Evolutionary conservation across 2,113 vertebrate genomes (phyloP).

Genomic region (Cranoglanis bouderius): DNA sequence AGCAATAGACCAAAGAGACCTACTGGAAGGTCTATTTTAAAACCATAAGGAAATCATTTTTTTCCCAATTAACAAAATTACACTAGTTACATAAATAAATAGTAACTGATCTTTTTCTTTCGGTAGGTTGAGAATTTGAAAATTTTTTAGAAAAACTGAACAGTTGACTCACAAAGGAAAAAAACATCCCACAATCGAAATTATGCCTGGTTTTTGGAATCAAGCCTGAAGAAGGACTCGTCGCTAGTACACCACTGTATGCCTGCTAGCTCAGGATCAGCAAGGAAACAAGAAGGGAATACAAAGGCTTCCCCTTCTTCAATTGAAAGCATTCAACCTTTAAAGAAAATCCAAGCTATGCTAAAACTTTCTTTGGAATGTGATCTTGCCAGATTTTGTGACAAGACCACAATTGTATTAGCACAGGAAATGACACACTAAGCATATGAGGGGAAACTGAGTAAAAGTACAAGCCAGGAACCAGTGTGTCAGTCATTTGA

Average conservation of each 20-base stretch:
- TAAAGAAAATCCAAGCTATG: constrained; percentile 49
- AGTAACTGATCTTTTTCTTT: constrained; percentile 37
- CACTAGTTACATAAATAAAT: constrained; percentile 39
- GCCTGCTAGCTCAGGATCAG: constrained; percentile 69
- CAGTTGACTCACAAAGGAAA: not conserved
- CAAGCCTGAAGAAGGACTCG: constrained; percentile 56
- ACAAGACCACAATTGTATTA: not conserved
- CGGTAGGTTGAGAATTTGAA: constrained; percentile 17
- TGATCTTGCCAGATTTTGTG: constrained; percentile 40
- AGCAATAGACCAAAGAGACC: constrained; percentile 35
- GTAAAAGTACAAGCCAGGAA: constrained; percentile 58
- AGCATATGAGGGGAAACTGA: constrained; percentile 33
- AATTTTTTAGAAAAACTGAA: constrained; percentile 12
- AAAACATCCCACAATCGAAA: constrained; percentile 13
- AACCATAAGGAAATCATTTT: constrained; percentile 32
- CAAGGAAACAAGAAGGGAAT: constrained; percentile 48
- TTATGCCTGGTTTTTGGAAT: not conserved
- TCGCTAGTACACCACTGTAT: constrained; percentile 61
- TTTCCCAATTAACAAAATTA: constrained; percentile 46
- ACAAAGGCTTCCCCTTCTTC: constrained; percentile 51
- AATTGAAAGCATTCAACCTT: constrained; percentile 52
- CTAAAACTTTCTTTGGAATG: constrained; percentile 44
- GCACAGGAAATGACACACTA: not conserved
- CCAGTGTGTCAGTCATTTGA: constrained; percentile 52
- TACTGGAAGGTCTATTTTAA: constrained; percentile 41